Base-by-base conservation (phyloP, 2,888 invertebrate genomes). In the Thecophora atra region DNA sequence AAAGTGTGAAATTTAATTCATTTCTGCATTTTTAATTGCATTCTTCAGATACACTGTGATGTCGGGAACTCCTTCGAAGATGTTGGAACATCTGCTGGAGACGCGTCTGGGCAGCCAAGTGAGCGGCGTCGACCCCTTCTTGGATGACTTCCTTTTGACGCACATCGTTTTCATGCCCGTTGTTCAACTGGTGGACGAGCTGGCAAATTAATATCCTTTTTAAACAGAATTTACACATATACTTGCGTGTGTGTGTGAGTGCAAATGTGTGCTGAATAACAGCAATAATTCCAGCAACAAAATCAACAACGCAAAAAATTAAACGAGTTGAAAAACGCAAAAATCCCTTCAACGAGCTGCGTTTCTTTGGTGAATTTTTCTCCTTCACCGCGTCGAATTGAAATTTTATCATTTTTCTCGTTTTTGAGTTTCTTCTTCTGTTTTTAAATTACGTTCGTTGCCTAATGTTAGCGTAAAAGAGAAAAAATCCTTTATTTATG, bases 41-140 rank as follows among this genome's bases (percentile, higher is more conserved):
- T 24, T 3, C 63, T 77, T 3, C 82, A 93, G 93, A 86, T 95
- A 95, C 84, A 94, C 93, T 80, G 94, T 95, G 78, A 94, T 95
- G 93, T 93, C 94, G 75, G 95, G 94, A 70, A 93, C 93, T 72
- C 92, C 94, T 58, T 92, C 93, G 83, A 95, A 95, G 87, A 94
- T 95, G 91, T 85, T 95, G 79, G 95, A 95, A 84, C 93, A 95
- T 87, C 88, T 95, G 63, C 87, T 95, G 78, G 94, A 95, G 85
- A 94, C 94, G 17, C 88, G 94, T 73, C 87, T 94, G 79, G 92
- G 93, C 77, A 90, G 90, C 75, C 87, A 89, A 76, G 88, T 88
- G 72, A 88, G 86, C 77, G 89, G 89, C 78, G 89, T 90, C 82
- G 94, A 94, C 87, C 91, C 91, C 64, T 93, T 94, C 82, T 87